Base-by-base conservation (phyloP, 2,888 invertebrate genomes). In the Torymus texanus region DNA sequence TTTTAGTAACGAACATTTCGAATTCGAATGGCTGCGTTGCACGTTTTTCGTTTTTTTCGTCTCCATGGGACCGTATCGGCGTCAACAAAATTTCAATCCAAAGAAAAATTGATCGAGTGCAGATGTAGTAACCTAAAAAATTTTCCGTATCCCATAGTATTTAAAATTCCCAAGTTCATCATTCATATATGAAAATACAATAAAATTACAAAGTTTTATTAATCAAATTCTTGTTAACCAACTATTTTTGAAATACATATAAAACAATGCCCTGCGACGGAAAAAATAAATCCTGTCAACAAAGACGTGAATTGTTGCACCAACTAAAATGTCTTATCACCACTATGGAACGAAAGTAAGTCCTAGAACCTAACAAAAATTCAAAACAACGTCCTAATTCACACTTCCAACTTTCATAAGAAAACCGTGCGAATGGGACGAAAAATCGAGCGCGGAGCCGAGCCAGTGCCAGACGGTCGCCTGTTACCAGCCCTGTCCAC, bases 351-450 rank as follows among this genome's bases (percentile, higher is more conserved):
- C 83, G 83, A 73, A 89, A 86, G 88, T 89, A 84, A 85, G 83
- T 72, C 5, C 14, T 0, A 14, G 61, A 56, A 55, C 10, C 5
- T 74, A n/a, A 63, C n/a, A 18, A 50, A 13, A 58, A 58, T 51
- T 0, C 10, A 8, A 41, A 41, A 41, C 2, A 41, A 41, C 41
- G 10, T 41, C 1, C 5, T 41, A 41, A 41, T 8, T 41, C 1
- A 41, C 41, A 41, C 41, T 8, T 41, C 1, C 5, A 29, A 21
- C 3, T 62, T 78, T 61, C n/a, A 63, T 12, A 58, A 88, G 88
- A 71, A 89, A 89, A 81, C 86, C 89, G n/a, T 89, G 89, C 75
- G 89, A 89, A 72, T 89, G 89, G 89, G 89, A 89, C 75, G 88
- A 65, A 79, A 61, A 68, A 50, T 8, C 67, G 29, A 1, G 13